These are phyloP conservation scores for Lathamus discolor DNA, from an alignment of 2,113 vertebrate species.

Conservation along the genomic window DNA sequence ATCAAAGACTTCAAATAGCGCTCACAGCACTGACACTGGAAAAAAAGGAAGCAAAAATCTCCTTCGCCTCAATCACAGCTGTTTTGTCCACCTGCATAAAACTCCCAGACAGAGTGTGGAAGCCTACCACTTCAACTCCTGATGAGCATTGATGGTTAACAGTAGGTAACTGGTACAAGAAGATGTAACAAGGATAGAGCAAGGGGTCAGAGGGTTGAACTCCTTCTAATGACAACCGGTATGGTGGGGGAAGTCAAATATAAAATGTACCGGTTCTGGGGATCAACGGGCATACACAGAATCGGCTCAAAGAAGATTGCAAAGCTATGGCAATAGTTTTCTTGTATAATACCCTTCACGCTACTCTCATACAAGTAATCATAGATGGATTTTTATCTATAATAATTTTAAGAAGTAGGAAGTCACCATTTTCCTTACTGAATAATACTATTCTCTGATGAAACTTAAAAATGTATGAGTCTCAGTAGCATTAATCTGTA, in stretches of 20 bases:
- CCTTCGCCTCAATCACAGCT: conserved; percentile 48
- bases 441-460: not conserved
- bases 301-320: not conserved
- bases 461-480: not conserved
- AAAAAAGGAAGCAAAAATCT: not conserved
- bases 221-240: not conserved
- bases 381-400: not conserved
- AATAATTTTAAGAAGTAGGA: not conserved
- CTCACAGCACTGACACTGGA: not conserved
- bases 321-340: not conserved
- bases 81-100: conserved; percentile 55
- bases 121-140: conserved; percentile 18
- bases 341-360: not conserved
- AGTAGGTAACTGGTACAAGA: conserved; percentile 21
- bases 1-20: conserved; percentile 6
- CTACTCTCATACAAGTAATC: not conserved
- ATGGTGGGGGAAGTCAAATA: not conserved
- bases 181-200: not conserved
- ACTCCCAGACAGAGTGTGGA: not conserved
- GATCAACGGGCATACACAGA: not conserved
- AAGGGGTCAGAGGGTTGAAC: not conserved
- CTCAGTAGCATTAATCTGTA: not conserved
- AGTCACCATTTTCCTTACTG: not conserved
- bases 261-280: not conserved
- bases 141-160: conserved; percentile 41